Evolutionary conservation across 2,888 invertebrate species (phyloP), one percentile per base, ranked within the genome.

Genomic region (Camptogramma bilineatum): DNA sequence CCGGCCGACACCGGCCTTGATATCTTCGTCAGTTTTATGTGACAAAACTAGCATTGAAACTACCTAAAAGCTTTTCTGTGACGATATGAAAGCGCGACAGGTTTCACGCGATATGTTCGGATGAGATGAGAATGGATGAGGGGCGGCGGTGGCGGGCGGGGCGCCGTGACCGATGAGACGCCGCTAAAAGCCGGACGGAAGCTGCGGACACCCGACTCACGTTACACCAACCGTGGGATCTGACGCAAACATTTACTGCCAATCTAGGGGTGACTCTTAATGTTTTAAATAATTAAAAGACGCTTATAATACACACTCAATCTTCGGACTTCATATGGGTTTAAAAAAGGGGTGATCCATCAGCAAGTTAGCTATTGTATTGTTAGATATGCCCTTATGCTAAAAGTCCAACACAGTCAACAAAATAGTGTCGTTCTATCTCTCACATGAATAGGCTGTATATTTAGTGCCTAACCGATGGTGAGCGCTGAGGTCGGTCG

Each of bases 111-210:
- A 71, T 75, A 73, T 80, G 70, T 69, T 70, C 70, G 74, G 72
- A 71, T 72, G 76, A 76, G 79, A 72, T 76, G 76, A 79, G 80
- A 79, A 81, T 80, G 79, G 83, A 81, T 79, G 79, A 66, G 69
- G 71, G 71, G 69, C 70, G 73, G 66, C 64, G 67, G 72, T 65
- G 74, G 71, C 71, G 70, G 64, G 64, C 58, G 69, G 77, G 73
- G 75, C 75, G 72, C 77, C 84, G 89, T 90, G 89, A 87, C 87
- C 87, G 87, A 87, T 87, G 87, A 83, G 87, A 82, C 83, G 87
- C 79, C 87, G 90, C 90, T 92, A 92, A 93, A 93, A 93, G 92
- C 92, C 92, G 92, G 92, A 92, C 92, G 92, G 92, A 92, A 92
- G 92, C 88, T 83, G 82, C 87, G 87, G 90, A 86, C 90, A 85